phyloP scores from a whole-genome alignment of 1,140 invertebrate genomes.

The Zaprionus gabonicus region DNA sequence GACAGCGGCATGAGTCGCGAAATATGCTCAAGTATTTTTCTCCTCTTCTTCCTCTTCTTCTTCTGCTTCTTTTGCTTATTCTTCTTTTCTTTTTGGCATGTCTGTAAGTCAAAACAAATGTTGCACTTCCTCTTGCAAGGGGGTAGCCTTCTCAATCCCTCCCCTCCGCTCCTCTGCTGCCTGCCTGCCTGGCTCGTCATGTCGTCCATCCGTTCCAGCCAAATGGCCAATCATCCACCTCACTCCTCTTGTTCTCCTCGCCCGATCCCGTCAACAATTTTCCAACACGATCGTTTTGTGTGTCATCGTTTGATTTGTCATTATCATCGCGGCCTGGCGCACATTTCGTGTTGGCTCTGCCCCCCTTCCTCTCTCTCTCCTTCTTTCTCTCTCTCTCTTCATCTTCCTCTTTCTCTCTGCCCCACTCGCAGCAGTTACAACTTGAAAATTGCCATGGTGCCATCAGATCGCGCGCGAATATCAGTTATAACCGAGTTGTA shows the following conservation, averaged over 20 bases:
- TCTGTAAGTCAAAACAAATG: slow-evolving; percentile 59
- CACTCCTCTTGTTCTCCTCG: not conserved
- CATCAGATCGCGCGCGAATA: slow-evolving; percentile 53
- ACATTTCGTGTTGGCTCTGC: slow-evolving; percentile 51
- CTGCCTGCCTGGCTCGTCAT: slow-evolving; percentile 37
- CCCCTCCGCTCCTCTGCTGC: not conserved
- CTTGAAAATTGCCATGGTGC: slow-evolving; percentile 78
- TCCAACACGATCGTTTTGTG: slow-evolving; percentile 79
- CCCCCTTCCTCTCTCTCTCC: slow-evolving; percentile 25
- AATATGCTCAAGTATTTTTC: not conserved
- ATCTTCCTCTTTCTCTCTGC: not conserved
- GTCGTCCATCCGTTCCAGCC: slow-evolving; percentile 49
- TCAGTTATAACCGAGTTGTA: slow-evolving; percentile 76
- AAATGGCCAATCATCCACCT: slow-evolving; percentile 67
- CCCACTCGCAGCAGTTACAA: slow-evolving; percentile 55
- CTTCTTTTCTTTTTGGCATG: slow-evolving; percentile 38
- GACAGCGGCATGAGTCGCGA: slow-evolving; percentile 25
- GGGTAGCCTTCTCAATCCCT: slow-evolving; percentile 4
- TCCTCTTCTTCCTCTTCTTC: not conserved
- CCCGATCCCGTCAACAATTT: slow-evolving; percentile 59
- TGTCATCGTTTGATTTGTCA: slow-evolving; percentile 83
- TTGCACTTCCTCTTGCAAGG: slow-evolving; percentile 64
- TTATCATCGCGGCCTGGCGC: slow-evolving; percentile 66
- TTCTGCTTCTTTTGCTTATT: not conserved
- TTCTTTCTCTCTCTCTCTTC: slow-evolving; percentile 4